Evolutionary conservation across 30 jellyfish, hydroid and myxozoan genomes (phyloP), one percentile per base, ranked within the genome.

Genomic region (Thelohanellus kitauei): DNA sequence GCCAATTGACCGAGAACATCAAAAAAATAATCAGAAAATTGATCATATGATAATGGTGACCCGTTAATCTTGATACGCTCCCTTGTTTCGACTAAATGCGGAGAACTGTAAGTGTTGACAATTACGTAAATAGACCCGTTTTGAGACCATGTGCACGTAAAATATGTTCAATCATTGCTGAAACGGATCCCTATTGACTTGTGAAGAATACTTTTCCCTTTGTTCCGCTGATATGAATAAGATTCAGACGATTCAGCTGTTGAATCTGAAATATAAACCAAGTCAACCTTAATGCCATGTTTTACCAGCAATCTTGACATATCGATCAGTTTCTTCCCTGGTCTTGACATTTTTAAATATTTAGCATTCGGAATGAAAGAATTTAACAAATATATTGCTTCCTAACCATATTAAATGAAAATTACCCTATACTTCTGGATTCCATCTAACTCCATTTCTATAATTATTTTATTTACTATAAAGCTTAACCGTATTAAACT

Each of bases 141-240:
- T 33, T 52, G 11, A 68, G 31, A 14, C 90, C 90, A 52, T 57
- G 51, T 29, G 59, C 57, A 48, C 90, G 38, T 27, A 68, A 24
- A 25, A 68, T 68, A 15, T 63, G 45, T 32, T 68, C 90, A 13
- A 83, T 47, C 18, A 68, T 44, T 17, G 90, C 90, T 37, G 78
- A 68, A 11, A 67, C 85, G 17, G 90, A 68, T 6, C 90, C 90
- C 90, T 68, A 23, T 2, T 9, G 19, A 37, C 17, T 38, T 14
- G 20, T 0, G 12, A 38, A 11, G 4, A 32, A n/a, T 54, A 67
- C 90, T 73, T 68, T 68, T 22, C 90, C 90, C 20, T 68, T 68
- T 44, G 90, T 50, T 17, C 90, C 90, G 40, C 84, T 53, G 37
- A 68, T 83, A 68, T 68, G 90, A 20, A 68, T 52, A n/a, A 68